Conservation (phyloP, 2,888 invertebrate species). For the Aphidoletes aphidimyza region DNA sequence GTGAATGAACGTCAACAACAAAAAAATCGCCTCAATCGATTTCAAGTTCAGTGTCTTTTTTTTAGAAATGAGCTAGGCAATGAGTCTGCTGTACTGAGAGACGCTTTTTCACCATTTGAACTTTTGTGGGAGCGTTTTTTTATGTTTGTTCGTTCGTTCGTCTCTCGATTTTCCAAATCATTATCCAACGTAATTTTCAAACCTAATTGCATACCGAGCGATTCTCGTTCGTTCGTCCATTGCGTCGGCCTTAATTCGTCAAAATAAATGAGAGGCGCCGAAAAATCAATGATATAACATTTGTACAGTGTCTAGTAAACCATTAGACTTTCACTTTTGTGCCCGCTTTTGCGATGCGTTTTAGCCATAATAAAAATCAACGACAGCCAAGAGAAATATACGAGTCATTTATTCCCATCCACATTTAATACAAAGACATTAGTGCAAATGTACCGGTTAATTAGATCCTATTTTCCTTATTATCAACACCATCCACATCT, state of each 20-base stretch:
- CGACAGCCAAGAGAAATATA: not conserved
- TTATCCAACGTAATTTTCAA: not conserved
- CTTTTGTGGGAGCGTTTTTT: not conserved
- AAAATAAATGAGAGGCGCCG: not conserved
- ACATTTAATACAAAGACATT: constrained; percentile 50
- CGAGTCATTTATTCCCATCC: constrained; percentile 34
- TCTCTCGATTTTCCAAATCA: constrained; percentile 40
- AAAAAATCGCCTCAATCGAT: not conserved
- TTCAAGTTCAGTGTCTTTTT: too few species aligned
- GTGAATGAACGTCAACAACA: not conserved
- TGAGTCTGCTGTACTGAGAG: too few species aligned
- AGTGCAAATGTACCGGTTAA: constrained; percentile 54
- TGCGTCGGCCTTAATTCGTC: not conserved
- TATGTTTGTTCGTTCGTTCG: not conserved
- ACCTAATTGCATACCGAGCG: not conserved
- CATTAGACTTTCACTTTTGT: too few species aligned
- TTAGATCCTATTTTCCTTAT: constrained; percentile 52
- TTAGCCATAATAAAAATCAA: not conserved
- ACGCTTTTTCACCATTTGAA: too few species aligned
- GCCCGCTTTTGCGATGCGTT: too few species aligned
- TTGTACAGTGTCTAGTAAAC: too few species aligned
- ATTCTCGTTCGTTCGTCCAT: not conserved
- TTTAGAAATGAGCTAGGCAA: too few species aligned
- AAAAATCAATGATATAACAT: constrained; percentile 11
- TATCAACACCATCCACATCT: not conserved